A percentile compares a stretch with the other conserved stretches of the same genome.
phyloP scores from a whole-genome alignment of 2,888 invertebrate species.

The Ophion ventricosus region DNA sequence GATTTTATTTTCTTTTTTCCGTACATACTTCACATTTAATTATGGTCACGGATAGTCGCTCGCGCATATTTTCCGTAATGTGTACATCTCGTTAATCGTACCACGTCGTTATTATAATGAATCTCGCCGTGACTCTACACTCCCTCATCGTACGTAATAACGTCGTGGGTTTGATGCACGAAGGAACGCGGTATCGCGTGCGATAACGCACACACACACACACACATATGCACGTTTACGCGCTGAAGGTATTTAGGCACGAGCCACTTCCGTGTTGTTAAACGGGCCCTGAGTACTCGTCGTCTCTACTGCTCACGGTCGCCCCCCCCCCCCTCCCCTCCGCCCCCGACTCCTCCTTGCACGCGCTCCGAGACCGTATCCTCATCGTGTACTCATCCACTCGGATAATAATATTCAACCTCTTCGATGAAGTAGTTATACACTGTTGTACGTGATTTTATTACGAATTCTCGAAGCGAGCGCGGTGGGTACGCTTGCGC shows the following conservation, averaged over 20 bases:
- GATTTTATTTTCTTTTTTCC: no score
- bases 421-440: conserved; percentile 39
- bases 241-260: conserved; percentile 53
- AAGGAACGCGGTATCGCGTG: conserved; percentile 58
- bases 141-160: conserved; percentile 41
- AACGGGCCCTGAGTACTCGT: conserved; percentile 21
- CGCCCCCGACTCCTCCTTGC: not conserved
- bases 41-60: conserved; percentile 8
- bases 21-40: conserved; percentile 4
- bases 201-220: conserved; percentile 18
- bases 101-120: conserved; percentile 40
- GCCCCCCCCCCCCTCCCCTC: not conserved
- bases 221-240: not conserved
- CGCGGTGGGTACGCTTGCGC: not conserved
- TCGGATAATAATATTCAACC: conserved; percentile 56
- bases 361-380: not conserved
- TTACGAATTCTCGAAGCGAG: conserved; percentile 54
- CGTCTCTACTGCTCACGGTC: conserved; percentile 23
- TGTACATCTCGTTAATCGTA: conserved; percentile 48
- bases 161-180: conserved; percentile 24
- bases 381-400: conserved; percentile 39
- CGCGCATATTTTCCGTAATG: conserved; percentile 40
- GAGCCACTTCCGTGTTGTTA: conserved; percentile 60
- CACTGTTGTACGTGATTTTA: conserved; percentile 52
- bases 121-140: not conserved